A percentile compares a stretch with the other conserved stretches of the same genome.
Evolutionary conservation across 2,888 invertebrate genomes (phyloP).

Genomic region (Magallana nippona): DNA sequence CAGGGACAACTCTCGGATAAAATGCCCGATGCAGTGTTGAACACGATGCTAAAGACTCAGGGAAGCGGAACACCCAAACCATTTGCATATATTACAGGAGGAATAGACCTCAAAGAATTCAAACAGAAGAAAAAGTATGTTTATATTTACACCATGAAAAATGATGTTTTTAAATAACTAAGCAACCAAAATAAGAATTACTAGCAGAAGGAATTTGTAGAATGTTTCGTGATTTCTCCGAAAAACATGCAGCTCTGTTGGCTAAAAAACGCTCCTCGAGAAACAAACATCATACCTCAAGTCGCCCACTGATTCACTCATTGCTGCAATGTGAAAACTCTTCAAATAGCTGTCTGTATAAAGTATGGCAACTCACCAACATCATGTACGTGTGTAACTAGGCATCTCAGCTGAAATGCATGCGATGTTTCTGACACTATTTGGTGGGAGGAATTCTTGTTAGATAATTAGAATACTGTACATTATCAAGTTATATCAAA

Average conservation of each 20-base stretch:
- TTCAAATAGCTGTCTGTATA: slow-evolving; percentile 24
- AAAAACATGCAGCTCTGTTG: neutral
- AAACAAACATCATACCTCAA: neutral
- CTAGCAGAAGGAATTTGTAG: neutral
- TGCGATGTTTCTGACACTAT: neutral
- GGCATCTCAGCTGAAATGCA: neutral
- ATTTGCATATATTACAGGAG: slow-evolving; percentile 71
- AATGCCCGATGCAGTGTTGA: slow-evolving; percentile 70
- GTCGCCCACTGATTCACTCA: neutral
- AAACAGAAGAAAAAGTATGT: slow-evolving; percentile 68
- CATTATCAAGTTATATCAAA: neutral
- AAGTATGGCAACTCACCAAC: slow-evolving; percentile 17
- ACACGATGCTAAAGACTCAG: slow-evolving; percentile 68
- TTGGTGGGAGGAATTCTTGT: slow-evolving; percentile 1
- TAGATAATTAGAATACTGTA: neutral
- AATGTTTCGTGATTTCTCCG: slow-evolving; percentile 2
- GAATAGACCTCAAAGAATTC: slow-evolving; percentile 70
- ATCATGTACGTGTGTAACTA: slow-evolving; percentile 16
- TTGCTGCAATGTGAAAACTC: slow-evolving; percentile 4
- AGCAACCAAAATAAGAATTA: neutral
- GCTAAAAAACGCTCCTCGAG: neutral
- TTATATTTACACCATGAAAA: too few relatives aligned
- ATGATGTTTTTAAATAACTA: neutral
- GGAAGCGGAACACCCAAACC: slow-evolving; percentile 69
- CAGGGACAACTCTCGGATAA: slow-evolving; percentile 37